Conservation (phyloP, 2,888 invertebrate genomes). For the Epistrophe grossulariae region DNA sequence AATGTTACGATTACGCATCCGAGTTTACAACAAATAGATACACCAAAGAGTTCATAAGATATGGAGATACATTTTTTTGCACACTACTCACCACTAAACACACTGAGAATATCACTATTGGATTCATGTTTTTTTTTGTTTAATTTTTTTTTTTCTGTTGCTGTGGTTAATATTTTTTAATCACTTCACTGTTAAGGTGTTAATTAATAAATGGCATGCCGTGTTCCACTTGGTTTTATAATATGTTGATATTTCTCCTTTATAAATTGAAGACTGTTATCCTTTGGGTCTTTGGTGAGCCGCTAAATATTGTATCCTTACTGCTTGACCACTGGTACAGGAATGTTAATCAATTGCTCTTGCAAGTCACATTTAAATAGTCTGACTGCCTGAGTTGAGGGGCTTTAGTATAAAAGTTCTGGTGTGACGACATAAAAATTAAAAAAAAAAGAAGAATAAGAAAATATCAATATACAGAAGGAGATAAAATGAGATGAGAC, state of each 20-base stretch:
- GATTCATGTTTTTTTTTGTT: constrained; percentile 51
- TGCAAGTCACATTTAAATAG: constrained; percentile 80
- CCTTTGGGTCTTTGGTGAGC: constrained; percentile 36
- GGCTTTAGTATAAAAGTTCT: constrained; percentile 65
- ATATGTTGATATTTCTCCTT: background rate
- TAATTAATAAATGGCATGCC: constrained; percentile 53
- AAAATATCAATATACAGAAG: constrained; percentile 58
- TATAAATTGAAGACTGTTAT: constrained; percentile 33
- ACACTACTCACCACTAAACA: constrained; percentile 73
- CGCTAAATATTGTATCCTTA: constrained; percentile 78
- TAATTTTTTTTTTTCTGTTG: constrained; percentile 1
- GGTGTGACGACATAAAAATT: constrained; percentile 63
- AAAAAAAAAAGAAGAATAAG: constrained; percentile 15
- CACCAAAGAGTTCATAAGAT: constrained; percentile 29
- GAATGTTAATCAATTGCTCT: constrained; percentile 81
- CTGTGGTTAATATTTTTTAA: constrained; percentile 26
- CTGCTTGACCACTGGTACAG: constrained; percentile 82
- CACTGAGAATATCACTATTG: constrained; percentile 68
- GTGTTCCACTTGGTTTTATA: constrained; percentile 72
- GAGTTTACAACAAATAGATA: constrained; percentile 18
- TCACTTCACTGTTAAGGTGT: constrained; percentile 51
- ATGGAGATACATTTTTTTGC: constrained; percentile 16
- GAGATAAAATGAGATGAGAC: constrained; percentile 69
- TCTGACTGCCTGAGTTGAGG: constrained; percentile 58
- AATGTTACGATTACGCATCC: constrained; percentile 75